phyloP scores from a whole-genome alignment of 1,140 invertebrate genomes.

The Magallana ariakensis region DNA sequence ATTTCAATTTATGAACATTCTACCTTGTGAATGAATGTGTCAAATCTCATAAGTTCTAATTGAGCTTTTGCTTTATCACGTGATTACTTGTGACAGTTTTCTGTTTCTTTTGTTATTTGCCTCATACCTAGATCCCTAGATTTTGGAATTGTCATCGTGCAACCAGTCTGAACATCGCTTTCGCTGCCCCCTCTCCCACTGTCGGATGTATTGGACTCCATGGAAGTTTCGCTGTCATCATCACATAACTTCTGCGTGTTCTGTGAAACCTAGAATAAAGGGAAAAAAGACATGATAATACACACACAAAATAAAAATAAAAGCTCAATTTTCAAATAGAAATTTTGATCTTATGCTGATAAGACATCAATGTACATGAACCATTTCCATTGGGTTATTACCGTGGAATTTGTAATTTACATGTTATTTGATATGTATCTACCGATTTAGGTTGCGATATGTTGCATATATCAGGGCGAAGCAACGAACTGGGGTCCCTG shows the following conservation, averaged over 20 bases:
- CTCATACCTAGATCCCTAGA: neutral
- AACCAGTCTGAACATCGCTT: slow-evolving; percentile 63
- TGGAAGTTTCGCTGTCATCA: slow-evolving; percentile 68
- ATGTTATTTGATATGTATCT: slow-evolving; percentile 32
- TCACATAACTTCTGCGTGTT: slow-evolving; percentile 45
- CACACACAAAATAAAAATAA: neutral
- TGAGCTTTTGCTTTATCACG: no score
- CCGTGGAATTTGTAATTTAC: neutral
- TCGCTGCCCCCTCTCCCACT: slow-evolving; percentile 70
- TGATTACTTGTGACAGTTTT: neutral
- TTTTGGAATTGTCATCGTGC: neutral
- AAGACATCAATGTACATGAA: neutral
- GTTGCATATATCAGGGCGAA: slow-evolving; percentile 33
- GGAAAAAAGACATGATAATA: neutral
- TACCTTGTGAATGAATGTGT: neutral
- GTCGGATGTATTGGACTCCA: slow-evolving; percentile 67
- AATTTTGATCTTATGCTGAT: neutral
- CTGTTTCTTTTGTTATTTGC: neutral
- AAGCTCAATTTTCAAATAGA: slow-evolving; percentile 15
- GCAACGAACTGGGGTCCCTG: slow-evolving; percentile 4
- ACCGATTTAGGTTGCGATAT: slow-evolving; percentile 26
- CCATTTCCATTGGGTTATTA: neutral
- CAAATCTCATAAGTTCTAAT: no score
- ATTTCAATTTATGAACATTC: neutral
- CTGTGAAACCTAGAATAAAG: slow-evolving; percentile 14